Evolutionary conservation across 2,888 invertebrate species (phyloP), one percentile per base, ranked within the genome.

Genomic region (Ischnura elegans): DNA sequence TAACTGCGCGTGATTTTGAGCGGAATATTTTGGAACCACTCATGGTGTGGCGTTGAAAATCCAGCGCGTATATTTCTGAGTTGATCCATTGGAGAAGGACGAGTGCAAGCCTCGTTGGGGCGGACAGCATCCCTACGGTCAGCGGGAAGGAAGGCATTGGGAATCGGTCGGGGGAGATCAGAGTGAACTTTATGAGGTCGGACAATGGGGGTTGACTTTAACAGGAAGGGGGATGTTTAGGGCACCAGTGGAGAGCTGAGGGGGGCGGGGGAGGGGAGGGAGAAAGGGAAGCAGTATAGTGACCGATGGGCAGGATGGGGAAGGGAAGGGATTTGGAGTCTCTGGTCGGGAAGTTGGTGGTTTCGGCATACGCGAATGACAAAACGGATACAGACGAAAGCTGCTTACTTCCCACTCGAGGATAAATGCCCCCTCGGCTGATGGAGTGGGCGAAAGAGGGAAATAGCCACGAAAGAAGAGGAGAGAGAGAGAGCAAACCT

Each of bases 361-460:
- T 66, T 66, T 66, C 66, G 66, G 66, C 29, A 29, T 66, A 66
- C 66, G 66, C 29, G 66, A 29, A 66, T 66, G 66, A 66, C 66
- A 66, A 66, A 66, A 66, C 66, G 66, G 66, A 66, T 66, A 66
- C 66, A 66, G 66, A 66, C 66, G n/a, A 66, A 66, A 66, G 66
- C 66, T 66, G 66, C 66, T 66, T 66, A 66, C 66, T 66, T 66
- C 66, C 66, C 6, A 66, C 29, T 66, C 66, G 6, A 29, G 66
- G 66, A 66, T 66, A 29, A 66, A 66, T 66, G 29, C 66, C 66
- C 29, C 66, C 29, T n/a, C 29, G 29, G 66, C 5, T 6, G 66
- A 29, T 66, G 29, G 2, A 29, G 21, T n/a, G 66, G 66, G 55
- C 3, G 47, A 25, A 25, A 21, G 61, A 21, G 61, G 61, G 61